Conservation (phyloP, 2,888 invertebrate genomes). For the Drosophila suboccidentalis region DNA sequence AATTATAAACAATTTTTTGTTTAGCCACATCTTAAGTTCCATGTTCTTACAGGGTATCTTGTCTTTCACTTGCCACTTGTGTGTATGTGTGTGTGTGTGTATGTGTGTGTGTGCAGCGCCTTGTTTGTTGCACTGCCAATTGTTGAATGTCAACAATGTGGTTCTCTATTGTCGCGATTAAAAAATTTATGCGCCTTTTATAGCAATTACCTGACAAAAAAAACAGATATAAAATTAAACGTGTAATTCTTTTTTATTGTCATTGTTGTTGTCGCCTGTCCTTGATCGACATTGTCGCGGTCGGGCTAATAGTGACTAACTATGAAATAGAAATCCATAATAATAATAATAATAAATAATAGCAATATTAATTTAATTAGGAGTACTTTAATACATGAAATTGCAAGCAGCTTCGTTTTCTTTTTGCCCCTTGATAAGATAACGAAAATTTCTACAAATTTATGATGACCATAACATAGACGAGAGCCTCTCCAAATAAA, state of each 20-base stretch:
- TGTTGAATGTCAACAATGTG: slow-evolving; percentile 21
- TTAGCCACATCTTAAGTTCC: too few relatives aligned
- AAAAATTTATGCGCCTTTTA: slow-evolving; percentile 32
- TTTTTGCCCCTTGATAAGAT: slow-evolving; percentile 3
- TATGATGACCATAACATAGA: background rate
- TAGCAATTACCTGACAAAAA: slow-evolving; percentile 26
- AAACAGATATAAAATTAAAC: background rate
- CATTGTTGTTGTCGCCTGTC: slow-evolving; percentile 14
- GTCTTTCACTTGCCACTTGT: background rate
- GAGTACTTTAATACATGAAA: background rate
- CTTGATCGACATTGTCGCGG: slow-evolving; percentile 45
- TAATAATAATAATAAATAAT: background rate
- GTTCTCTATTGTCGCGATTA: slow-evolving; percentile 23
- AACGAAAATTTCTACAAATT: background rate
- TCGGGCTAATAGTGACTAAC: slow-evolving; percentile 24
- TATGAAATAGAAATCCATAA: background rate
- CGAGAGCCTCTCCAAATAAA: background rate
- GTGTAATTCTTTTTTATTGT: slow-evolving; percentile 10
- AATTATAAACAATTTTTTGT: too few relatives aligned
- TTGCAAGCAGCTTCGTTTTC: background rate
- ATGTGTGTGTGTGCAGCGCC: background rate
- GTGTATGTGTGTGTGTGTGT: background rate
- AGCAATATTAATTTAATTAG: too few relatives aligned
- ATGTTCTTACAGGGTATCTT: background rate
- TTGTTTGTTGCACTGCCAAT: slow-evolving; percentile 7